Evolutionary conservation across 2,113 vertebrate species (phyloP).

Genomic region (Willisornis vidua): DNA sequence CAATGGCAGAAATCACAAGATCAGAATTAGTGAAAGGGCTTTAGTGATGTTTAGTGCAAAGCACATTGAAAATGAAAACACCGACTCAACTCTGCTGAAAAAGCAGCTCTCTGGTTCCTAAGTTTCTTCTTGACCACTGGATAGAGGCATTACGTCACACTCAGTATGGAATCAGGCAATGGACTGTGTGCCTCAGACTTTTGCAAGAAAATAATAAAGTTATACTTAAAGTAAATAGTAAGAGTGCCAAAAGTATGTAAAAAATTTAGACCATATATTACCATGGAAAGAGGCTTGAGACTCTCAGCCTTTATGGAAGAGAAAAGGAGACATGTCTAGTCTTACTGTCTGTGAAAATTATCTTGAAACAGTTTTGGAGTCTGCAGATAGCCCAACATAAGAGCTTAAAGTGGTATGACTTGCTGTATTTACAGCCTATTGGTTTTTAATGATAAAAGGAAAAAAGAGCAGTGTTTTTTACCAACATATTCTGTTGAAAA

Average conservation of each 20-base stretch:
- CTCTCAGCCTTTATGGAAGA: neutral
- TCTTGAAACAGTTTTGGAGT: neutral
- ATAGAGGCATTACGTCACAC: slow-evolving; percentile 1
- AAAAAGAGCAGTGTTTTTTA: neutral
- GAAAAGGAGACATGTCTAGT: neutral
- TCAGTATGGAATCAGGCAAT: neutral
- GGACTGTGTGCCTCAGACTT: neutral
- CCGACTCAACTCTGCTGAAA: slow-evolving; percentile 39
- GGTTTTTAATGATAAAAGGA: neutral
- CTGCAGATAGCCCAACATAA: neutral
- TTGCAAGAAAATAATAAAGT: neutral
- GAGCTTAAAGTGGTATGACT: neutral
- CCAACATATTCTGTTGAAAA: neutral
- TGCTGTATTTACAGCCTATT: neutral
- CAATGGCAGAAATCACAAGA: slow-evolving; percentile 60
- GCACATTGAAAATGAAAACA: slow-evolving; percentile 57
- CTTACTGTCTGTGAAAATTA: neutral
- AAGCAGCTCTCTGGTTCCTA: slow-evolving; percentile 23
- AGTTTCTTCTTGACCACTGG: slow-evolving; percentile 7
- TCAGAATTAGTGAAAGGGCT: slow-evolving; percentile 31
- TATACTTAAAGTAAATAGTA: neutral
- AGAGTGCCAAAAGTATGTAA: neutral
- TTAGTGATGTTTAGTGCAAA: slow-evolving; percentile 36
- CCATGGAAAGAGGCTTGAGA: neutral
- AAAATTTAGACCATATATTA: neutral